Evolutionary conservation across 2,797 vertebrate genomes (phyloP), one percentile per base, ranked within the genome.

Genomic region (Bucorvus abyssinicus): DNA sequence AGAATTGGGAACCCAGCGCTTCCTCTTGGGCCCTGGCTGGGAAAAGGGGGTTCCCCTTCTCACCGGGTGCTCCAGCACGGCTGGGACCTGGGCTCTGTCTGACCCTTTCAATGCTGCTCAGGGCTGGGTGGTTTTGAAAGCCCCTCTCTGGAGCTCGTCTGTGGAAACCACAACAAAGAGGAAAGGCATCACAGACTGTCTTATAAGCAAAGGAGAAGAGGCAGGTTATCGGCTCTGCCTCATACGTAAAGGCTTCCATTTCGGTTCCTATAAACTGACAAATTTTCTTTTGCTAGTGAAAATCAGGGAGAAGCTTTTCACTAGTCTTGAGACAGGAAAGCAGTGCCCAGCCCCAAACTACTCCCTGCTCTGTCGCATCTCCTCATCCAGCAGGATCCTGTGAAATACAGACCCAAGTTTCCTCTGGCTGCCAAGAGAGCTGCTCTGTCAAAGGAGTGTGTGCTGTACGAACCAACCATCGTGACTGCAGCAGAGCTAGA

Each of bases 1-100:
- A 78, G 38, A 65, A 20, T 2, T 2, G 71, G 67, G 74, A 91
- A 57, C 15, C 30, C 60, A 10, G 68, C 0, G 2, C 56, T 90
- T 89, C 84, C 87, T 36, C 52, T 47, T 15, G 64, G 29, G 4
- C 53, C 34, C 61, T 20, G 36, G 67, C 23, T 0, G 6, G 53
- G 44, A 26, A 60, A 38, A 75, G 7, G 42, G 38, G 11, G 2
- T 57, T 84, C n/a, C 34, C 30, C 20, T 4, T 30, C 52, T 69
- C 16, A 3, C 23, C 0, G 2, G 45, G 13, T 0, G 4, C 52
- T 59, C 29, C 5, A 68, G 40, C 32, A 63, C 1, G 0, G 44
- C 76, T 40, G 36, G 49, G 42, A 36, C 34, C 38, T 17, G n/a
- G 21, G 22, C 40, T 14, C 55, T 9, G 20, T 20, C 44, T 16